Conservation (phyloP, 2,113 vertebrate species). For the Spizaetus ornatus region DNA sequence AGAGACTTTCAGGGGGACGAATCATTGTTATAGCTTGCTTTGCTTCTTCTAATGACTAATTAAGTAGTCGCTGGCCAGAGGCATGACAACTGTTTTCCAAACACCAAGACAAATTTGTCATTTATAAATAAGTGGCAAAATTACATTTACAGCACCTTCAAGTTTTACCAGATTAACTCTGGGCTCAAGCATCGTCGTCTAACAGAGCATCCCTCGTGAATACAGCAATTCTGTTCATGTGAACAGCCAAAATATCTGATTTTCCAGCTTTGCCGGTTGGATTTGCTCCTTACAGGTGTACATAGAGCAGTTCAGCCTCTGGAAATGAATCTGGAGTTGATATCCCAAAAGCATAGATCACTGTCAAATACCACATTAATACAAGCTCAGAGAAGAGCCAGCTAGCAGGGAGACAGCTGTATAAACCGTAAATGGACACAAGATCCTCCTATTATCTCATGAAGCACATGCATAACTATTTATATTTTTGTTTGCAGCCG, state of each 20-base stretch:
- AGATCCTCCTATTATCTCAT: background rate
- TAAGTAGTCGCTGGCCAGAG: background rate
- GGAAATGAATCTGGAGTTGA: background rate
- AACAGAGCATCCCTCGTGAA: background rate
- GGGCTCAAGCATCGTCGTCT: background rate
- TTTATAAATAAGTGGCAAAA: background rate
- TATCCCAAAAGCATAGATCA: background rate
- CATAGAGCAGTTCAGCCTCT: background rate
- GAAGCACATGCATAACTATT: background rate
- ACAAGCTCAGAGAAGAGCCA: background rate
- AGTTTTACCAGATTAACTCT: background rate
- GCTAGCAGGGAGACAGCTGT: rapidly evolving
- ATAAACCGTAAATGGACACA: background rate
- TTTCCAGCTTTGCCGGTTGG: background rate
- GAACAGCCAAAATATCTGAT: background rate
- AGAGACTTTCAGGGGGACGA: background rate
- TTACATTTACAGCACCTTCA: background rate
- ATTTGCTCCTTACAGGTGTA: background rate
- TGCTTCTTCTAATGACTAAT: background rate
- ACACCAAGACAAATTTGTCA: background rate
- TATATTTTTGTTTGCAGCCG: background rate
- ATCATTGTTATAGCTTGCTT: background rate
- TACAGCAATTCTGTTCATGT: background rate
- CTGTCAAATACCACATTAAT: background rate
- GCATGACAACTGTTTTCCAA: background rate